Conservation (phyloP, 2,113 vertebrate genomes). For the Zootoca vivipara region DNA sequence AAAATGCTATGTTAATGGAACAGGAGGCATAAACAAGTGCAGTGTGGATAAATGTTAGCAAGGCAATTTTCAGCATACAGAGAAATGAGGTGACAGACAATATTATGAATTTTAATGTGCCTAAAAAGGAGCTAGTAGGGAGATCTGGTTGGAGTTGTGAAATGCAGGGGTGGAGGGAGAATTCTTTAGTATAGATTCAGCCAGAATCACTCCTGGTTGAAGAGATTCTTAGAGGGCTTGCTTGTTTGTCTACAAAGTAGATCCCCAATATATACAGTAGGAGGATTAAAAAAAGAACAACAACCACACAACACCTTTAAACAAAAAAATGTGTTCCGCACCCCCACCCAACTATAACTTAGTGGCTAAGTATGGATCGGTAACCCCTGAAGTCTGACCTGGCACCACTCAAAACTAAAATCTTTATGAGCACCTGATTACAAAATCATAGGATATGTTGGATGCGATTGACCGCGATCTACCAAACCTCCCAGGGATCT, state of each 20-base stretch:
- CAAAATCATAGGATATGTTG: neutral
- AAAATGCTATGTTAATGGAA: slow-evolving; percentile 46
- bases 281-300: no score
- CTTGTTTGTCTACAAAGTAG: no score
- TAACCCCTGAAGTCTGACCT: neutral
- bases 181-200: no score
- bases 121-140: slow-evolving; percentile 44
- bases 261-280: no score
- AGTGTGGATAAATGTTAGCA: slow-evolving; percentile 62
- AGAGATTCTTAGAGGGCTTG: no score
- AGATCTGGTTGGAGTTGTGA: slow-evolving; percentile 68
- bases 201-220: no score
- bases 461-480: neutral
- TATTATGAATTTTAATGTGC: slow-evolving; percentile 71
- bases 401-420: neutral
- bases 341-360: neutral
- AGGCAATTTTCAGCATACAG: slow-evolving; percentile 72
- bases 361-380: neutral
- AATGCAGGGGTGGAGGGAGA: slow-evolving; percentile 46
- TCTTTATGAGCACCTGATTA: neutral
- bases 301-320: no score
- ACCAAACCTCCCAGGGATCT: no score
- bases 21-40: slow-evolving; percentile 11
- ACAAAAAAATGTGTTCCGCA: neutral
- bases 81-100: slow-evolving; percentile 69